Base-by-base conservation (phyloP, 2,888 invertebrate genomes). In the Gari tellinella region DNA sequence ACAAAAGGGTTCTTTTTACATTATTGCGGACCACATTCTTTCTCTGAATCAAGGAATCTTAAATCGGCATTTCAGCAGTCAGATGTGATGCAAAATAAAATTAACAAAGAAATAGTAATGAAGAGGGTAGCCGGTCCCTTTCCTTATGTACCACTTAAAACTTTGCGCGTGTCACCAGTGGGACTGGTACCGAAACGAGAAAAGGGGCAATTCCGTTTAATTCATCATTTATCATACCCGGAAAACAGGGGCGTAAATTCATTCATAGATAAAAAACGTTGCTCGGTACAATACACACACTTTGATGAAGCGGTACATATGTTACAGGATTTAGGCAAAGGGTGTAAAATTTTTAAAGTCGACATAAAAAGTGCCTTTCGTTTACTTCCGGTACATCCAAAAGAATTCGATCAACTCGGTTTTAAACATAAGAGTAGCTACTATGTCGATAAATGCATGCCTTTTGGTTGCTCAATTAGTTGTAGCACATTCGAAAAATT, bases 331-430 rank as follows among this genome's bases (percentile, higher is more conserved):
- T 40, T 62, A 19, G 69, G 70, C 1, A 14, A 40, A 45, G 56
- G 61, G 0, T 40, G 41, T 14, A n/a, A 25, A 15, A 25, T 61
- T 15, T 67, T 61, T 15, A 72, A 77, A 62, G 52, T 62, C 37
- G 70, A 76, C 26, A 45, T 76, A 14, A 72, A 74, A 41, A 64
- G 46, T 58, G 68, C 74, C 38, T 73, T 60, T 23, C 26, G 74
- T 2, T 15, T 74, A 23, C n/a, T 75, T n/a, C 75, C 58, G 37
- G 37, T 76, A 2, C 14, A 45, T 25, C 60, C 49, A 19, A 38
- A 31, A 1, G 63, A 76, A 14, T 61, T 67, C 46, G 66, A 67
- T 7, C 19, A 63, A 37, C 43, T 76, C 0, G 63, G 73, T 37
- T 57, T 66, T 17, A 45, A 51, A 21, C 53, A 72, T 43, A 10